These are phyloP conservation scores for Plebejus melissa DNA, from an alignment of 2,888 invertebrate species.

Conservation along the genomic window DNA sequence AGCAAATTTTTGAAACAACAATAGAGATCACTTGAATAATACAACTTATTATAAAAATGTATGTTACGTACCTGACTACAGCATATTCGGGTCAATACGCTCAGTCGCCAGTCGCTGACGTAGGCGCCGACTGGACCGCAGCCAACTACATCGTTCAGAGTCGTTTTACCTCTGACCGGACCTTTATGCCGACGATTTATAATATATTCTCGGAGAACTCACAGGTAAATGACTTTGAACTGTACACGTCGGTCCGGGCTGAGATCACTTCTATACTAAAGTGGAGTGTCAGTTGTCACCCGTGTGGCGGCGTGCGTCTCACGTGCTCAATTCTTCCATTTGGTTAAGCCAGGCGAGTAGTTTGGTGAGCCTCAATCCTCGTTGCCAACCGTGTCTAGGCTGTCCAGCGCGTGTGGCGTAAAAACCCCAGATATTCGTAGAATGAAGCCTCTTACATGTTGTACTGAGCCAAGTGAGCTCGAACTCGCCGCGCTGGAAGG, in stretches of 20 bases:
- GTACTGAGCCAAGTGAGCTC: too few relatives aligned
- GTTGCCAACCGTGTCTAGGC: not conserved
- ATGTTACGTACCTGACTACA: not conserved
- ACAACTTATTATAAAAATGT: not conserved
- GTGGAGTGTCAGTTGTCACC: not conserved
- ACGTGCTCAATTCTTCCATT: not conserved
- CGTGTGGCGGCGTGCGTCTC: not conserved
- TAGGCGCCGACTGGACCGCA: not conserved
- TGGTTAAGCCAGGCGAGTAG: not conserved
- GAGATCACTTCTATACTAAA: slow-evolving; percentile 5
- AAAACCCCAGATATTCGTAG: too few relatives aligned
- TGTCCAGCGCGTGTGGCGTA: too few relatives aligned
- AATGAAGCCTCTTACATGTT: too few relatives aligned
- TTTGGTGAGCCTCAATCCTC: not conserved
- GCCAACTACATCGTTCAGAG: not conserved
- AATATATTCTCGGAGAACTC: not conserved
- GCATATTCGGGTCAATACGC: not conserved
- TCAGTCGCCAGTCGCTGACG: not conserved
- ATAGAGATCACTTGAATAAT: not conserved
- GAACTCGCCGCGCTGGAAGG: too few relatives aligned
- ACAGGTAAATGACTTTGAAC: not conserved
- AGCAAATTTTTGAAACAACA: not conserved
- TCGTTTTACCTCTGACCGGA: not conserved
- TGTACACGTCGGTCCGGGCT: not conserved
- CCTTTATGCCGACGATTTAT: not conserved